Base-by-base conservation (phyloP, 1,140 invertebrate species). In the Protaetia brevitarsis region DNA sequence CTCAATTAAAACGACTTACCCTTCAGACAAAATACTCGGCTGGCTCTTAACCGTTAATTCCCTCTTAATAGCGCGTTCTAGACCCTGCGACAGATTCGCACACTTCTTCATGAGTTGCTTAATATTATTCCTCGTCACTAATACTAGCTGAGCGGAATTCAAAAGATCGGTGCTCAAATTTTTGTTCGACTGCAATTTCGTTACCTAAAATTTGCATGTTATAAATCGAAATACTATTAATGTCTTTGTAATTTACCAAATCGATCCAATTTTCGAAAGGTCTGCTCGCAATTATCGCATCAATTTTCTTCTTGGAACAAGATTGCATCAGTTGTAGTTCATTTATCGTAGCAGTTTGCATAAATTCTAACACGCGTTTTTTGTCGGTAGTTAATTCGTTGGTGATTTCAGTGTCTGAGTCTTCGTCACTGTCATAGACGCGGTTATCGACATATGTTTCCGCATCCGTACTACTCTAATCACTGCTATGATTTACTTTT, bases 221-320 rank as follows among this genome's bases (percentile, higher is more conserved):
- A 4, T 34, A 8, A 34, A 16, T 61, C 3, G 0, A 31, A n/a
- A 29, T 11, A 13, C 8, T 21, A 34, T 34, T 10, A 2, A 30
- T 13, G 10, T 5, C 3, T 28, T 61, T 61, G 31, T 26, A 13
- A 16, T 3, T 31, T 77, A 87, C 87, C 78, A 92, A 78, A 76
- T 92, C 88, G 30, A 84, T 75, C 91, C 91, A 93, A 65, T 82
- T 83, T 8, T 81, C 79, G 72, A 90, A 93, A 0, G 91, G 91
- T 51, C 90, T 79, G 51, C 82, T 75, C 41, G 86, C 79, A 36
- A 90, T 80, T 28, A 93, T 86, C 3, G 83, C 82, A 19, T 89
- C 84, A 1, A 87, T 87, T 73, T 89, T 92, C 73, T 91, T 93
- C 71, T 87, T 84, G 0, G 89, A 89, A 73, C 89, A 89, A 0